Evolutionary conservation across 2,113 vertebrate species (phyloP), one percentile per base, ranked within the genome.

Genomic region (Panthera leo): DNA sequence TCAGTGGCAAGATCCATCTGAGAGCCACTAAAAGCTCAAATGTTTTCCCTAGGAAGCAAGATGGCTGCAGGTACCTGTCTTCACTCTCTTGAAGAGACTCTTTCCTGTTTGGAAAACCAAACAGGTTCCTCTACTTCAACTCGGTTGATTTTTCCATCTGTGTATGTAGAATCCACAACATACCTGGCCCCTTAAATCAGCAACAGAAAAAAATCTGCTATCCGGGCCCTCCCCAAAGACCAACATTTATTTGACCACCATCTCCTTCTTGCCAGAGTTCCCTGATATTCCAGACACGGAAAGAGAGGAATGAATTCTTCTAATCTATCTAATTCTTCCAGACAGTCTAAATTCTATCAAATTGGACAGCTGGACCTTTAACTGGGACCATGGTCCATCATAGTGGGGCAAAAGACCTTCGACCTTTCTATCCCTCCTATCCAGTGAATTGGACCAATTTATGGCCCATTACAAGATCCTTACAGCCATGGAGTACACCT

Each of bases 101-200:
- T 45, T 7, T 89, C 73, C 36, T 73, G 27, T 51, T 87, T n/a
- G 87, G n/a, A 91, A 84, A 95, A 75, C 27, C 68, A 65, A 68
- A 78, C 9, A 70, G 68, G 13, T 19, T 27, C 67, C 21, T 86
- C 48, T 25, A 14, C 29, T 85, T 75, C 45, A 76, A 83, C 39
- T n/a, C 78, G 86, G 82, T 65, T 84, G 45, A 16, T 48, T 45
- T 34, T 89, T 7, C 63, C 29, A 63, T 53, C 36, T 92, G 53
- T 10, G 1, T 15, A 11, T 11, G n/a, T 55, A 63, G n/a, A 21
- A 27, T 58, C 19, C 25, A 21, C 1, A 13, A 51, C 25, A 71
- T 3, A 34, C 2, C 65, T n/a, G 18, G 29, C 19, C 34, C 75
- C 70, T 80, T 94, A 63, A 79, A 16, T 65, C 18, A 93, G 75